Percentiles rank a stretch among this genome's conserved stretches.
These are phyloP conservation scores for Platygyra sinensis DNA, from an alignment of 64 coral and sea anemone genomes.

Conservation along the genomic window DNA sequence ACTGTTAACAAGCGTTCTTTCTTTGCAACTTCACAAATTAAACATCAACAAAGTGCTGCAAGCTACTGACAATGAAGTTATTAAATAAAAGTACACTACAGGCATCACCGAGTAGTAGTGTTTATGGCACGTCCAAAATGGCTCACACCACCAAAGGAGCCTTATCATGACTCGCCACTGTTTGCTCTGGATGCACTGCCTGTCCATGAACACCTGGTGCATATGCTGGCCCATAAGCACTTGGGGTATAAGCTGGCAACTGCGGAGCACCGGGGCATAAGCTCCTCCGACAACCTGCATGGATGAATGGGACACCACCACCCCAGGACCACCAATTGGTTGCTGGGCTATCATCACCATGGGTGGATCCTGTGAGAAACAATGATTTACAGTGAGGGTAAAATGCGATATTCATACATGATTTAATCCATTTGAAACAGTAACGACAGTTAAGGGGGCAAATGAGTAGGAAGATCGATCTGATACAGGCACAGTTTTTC, in stretches of 20 bases:
- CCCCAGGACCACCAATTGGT: neutral
- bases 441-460: no score
- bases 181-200: neutral
- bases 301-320: neutral
- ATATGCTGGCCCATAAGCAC: neutral
- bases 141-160: neutral
- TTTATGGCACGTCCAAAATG: no score
- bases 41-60: no score
- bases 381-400: neutral
- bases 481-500: no score
- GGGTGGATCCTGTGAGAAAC: neutral
- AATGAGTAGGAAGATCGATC: no score
- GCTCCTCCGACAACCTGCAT: conserved; percentile 3
- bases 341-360: neutral
- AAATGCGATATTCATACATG: neutral
- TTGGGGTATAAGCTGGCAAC: neutral
- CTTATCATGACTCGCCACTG: neutral
- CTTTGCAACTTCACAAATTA: no score
- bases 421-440: neutral
- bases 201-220: neutral
- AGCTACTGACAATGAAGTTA: no score
- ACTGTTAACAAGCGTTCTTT: no score
- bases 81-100: no score
- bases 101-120: no score
- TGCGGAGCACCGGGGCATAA: no score